Conservation (phyloP, 2,113 vertebrate species). For the Chloebia gouldiae region DNA sequence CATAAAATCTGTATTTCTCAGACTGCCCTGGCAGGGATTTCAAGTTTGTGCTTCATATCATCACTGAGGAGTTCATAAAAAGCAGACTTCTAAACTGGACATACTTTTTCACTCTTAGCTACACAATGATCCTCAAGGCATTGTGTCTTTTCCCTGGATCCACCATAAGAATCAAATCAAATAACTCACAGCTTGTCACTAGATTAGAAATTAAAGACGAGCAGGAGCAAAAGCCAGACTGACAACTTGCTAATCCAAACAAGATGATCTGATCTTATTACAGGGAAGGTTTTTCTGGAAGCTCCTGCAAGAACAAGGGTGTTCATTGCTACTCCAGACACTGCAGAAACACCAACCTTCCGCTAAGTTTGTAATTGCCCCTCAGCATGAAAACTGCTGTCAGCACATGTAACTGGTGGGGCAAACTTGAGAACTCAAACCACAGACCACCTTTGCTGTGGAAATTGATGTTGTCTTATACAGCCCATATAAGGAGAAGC, state of each 20-base stretch:
- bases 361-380: not conserved
- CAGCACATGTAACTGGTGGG: not conserved
- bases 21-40: not conserved
- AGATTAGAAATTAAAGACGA: not conserved
- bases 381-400: not conserved
- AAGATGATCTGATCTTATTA: not conserved
- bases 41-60: not conserved
- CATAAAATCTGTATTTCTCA: slow-evolving; percentile 8
- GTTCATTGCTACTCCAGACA: not conserved
- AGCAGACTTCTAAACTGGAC: not conserved
- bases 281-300: not conserved
- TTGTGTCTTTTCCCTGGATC: not conserved
- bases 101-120: not conserved
- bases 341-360: not conserved
- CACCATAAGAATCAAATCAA: not conserved
- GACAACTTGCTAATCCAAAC: not conserved
- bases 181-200: not conserved
- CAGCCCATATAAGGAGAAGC: not conserved
- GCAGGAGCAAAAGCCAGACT: not conserved
- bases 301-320: not conserved
- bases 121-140: not conserved
- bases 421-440: not conserved
- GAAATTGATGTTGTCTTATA: not conserved
- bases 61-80: not conserved
- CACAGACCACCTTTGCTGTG: not conserved